A percentile compares a stretch with the other conserved stretches of the same genome.
These are phyloP conservation scores for Lophotriccus pileatus DNA, from an alignment of 2,797 vertebrate genomes.

Conservation along the genomic window DNA sequence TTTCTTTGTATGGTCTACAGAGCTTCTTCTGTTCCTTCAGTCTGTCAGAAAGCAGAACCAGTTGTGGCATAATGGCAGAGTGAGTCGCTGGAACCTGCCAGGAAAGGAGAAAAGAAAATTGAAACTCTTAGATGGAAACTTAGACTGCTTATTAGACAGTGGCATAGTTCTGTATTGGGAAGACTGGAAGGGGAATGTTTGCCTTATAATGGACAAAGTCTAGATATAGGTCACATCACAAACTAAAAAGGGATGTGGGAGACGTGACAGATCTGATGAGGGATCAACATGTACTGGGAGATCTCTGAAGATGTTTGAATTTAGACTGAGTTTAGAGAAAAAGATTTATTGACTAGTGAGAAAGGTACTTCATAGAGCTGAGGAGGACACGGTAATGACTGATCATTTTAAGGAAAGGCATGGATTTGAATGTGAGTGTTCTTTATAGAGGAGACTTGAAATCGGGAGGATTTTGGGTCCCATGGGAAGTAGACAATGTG, in stretches of 20 bases:
- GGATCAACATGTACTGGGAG: neutral
- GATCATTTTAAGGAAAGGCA: neutral
- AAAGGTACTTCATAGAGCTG: neutral
- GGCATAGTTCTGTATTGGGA: neutral
- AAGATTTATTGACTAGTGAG: neutral
- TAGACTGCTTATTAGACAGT: neutral
- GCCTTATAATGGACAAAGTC: neutral
- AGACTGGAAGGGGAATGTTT: neutral
- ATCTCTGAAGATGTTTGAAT: neutral
- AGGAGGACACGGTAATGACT: neutral
- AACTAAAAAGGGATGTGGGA: neutral
- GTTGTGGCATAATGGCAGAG: neutral
- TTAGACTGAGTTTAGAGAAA: neutral
- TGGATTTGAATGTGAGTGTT: neutral
- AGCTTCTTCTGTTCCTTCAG: neutral
- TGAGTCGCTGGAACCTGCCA: neutral
- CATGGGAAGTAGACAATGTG: neutral
- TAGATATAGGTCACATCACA: neutral
- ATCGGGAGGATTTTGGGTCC: neutral
- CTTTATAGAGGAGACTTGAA: neutral
- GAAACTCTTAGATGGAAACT: neutral
- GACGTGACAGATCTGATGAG: neutral
- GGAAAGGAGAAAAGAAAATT: neutral
- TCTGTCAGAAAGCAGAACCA: neutral
- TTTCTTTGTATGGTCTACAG: neutral